Conservation (phyloP, 2,888 invertebrate genomes). For the Zonitis immaculata region DNA sequence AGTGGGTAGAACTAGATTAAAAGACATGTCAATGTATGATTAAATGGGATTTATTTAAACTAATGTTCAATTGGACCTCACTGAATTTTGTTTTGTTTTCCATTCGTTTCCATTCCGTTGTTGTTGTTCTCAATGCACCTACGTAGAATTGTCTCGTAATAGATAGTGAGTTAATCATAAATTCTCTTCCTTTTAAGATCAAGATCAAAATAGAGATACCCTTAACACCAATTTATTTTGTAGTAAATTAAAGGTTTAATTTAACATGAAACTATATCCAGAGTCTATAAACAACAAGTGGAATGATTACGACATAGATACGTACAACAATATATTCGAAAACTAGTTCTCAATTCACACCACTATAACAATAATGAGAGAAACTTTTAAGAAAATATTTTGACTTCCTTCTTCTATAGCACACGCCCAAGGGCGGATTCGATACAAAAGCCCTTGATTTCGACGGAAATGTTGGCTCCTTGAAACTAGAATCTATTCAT, state of each 20-base stretch:
- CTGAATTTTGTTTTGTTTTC: neutral
- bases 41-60: neutral
- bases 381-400: neutral
- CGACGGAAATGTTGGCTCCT: no score
- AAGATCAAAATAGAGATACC: conserved; percentile 15
- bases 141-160: neutral
- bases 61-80: neutral
- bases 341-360: neutral
- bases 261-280: conserved; percentile 6
- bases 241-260: conserved; percentile 20
- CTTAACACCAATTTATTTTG: conserved; percentile 19
- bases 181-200: conserved; percentile 5
- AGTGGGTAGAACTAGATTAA: neutral
- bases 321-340: no score
- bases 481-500: no score
- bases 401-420: no score
- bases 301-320: conserved; percentile 8
- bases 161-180: conserved; percentile 4
- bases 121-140: no score
- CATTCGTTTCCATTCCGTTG: no score
- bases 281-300: conserved; percentile 7
- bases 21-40: conserved; percentile 1
- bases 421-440: no score
- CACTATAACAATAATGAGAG: no score
- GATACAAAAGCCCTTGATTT: no score